Conservation (phyloP, 2,888 invertebrate species). For the Pseudanteris insignis region DNA sequence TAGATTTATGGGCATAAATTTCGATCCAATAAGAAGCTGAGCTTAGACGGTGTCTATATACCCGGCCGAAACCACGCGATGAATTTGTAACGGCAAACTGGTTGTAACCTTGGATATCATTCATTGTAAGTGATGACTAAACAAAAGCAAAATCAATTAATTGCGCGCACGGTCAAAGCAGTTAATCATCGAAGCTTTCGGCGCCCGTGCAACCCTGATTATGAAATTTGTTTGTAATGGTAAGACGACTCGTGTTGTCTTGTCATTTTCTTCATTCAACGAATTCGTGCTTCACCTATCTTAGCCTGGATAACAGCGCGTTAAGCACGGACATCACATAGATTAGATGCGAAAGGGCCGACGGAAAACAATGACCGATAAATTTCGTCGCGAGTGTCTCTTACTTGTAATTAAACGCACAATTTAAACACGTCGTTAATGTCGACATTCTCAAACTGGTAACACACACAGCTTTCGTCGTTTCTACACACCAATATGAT, state of each 20-base stretch:
- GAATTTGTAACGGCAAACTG: constrained; percentile 46
- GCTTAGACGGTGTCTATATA: constrained; percentile 46
- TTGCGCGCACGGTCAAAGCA: constrained; percentile 11
- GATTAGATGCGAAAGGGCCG: constrained; percentile 58
- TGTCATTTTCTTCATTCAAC: constrained; percentile 23
- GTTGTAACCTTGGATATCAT: constrained; percentile 40
- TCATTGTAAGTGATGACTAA: constrained; percentile 42
- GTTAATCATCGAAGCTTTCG: constrained; percentile 22
- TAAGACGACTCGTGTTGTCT: no score
- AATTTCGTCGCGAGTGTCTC: constrained; percentile 61
- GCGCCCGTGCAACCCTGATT: no score
- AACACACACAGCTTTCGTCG: constrained; percentile 42
- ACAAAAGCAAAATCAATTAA: constrained; percentile 45
- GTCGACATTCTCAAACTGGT: constrained; percentile 57
- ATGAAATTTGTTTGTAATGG: no score
- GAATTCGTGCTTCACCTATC: constrained; percentile 30
- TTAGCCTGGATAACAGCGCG: constrained; percentile 45
- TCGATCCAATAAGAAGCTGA: constrained; percentile 49
- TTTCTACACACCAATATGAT: constrained; percentile 34
- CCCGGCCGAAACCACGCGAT: constrained; percentile 42
- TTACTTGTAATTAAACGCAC: constrained; percentile 65
- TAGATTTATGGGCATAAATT: constrained; percentile 60
- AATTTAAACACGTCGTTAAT: constrained; percentile 63
- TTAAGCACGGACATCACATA: constrained; percentile 56
- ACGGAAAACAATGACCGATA: constrained; percentile 61